These are phyloP conservation scores for Columba livia DNA, from an alignment of 2,113 vertebrate genomes.

Conservation along the genomic window DNA sequence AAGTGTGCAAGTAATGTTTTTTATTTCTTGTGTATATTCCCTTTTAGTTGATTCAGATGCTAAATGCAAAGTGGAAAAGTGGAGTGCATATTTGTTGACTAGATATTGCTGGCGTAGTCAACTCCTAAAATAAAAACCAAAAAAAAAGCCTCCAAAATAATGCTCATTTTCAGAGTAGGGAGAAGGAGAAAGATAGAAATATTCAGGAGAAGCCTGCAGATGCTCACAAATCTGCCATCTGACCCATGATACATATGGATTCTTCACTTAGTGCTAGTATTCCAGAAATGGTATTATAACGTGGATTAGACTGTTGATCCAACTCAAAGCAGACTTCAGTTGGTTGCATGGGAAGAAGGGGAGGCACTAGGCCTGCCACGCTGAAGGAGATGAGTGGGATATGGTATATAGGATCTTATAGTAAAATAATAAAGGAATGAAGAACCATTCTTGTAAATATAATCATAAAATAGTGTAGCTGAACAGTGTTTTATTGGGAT, in stretches of 20 bases:
- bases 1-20: background rate
- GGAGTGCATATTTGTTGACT: background rate
- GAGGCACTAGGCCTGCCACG: background rate
- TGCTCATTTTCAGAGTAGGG: background rate
- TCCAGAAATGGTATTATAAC: background rate
- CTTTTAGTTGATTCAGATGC: background rate
- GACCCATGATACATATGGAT: background rate
- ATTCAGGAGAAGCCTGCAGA: background rate
- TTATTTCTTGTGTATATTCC: background rate
- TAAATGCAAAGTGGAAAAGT: background rate
- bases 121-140: background rate
- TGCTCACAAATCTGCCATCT: background rate
- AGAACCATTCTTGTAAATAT: background rate
- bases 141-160: background rate
- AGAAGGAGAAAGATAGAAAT: background rate
- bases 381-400: background rate
- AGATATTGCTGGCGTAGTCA: background rate
- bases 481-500: background rate
- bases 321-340: background rate
- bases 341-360: background rate
- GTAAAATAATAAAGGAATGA: background rate
- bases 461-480: background rate
- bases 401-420: background rate
- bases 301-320: background rate
- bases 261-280: background rate